phyloP scores from a whole-genome alignment of 2,888 invertebrate species.

The Eupeodes latifasciatus region DNA sequence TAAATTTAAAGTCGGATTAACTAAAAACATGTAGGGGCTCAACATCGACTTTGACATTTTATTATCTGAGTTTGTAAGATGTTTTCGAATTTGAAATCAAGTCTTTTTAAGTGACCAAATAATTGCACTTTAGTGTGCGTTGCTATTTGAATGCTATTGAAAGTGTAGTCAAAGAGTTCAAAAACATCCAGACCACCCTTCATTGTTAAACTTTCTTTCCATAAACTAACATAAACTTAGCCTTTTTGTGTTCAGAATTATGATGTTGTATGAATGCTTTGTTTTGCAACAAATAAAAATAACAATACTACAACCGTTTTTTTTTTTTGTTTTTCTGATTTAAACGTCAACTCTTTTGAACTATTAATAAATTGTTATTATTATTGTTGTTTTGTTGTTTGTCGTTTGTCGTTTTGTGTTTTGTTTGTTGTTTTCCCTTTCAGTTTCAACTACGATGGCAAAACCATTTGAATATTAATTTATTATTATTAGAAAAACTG shows the following conservation, averaged over 20 bases:
- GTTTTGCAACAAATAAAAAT: not conserved
- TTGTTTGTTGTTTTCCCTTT: conserved; percentile 39
- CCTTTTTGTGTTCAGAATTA: not conserved
- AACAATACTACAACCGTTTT: not conserved
- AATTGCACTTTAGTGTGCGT: too few relatives aligned
- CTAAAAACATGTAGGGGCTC: too few relatives aligned
- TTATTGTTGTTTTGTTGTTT: not conserved
- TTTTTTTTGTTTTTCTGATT: conserved; percentile 9
- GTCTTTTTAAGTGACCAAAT: too few relatives aligned
- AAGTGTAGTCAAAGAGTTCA: too few relatives aligned
- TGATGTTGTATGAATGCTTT: not conserved
- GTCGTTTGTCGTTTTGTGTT: not conserved
- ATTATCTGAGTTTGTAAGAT: too few relatives aligned
- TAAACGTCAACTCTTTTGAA: conserved; percentile 3
- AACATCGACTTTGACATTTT: too few relatives aligned
- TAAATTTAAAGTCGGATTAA: too few relatives aligned
- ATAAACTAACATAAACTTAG: not conserved
- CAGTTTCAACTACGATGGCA: conserved; percentile 14
- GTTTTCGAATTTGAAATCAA: too few relatives aligned
- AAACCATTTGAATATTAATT: conserved; percentile 46
- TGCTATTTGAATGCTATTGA: too few relatives aligned
- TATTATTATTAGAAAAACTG: conserved; percentile 35
- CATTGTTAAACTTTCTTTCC: not conserved
- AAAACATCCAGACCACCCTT: not conserved
- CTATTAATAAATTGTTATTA: conserved; percentile 16